Conservation (phyloP, 2,888 invertebrate genomes). For the Prosapia bicincta region DNA sequence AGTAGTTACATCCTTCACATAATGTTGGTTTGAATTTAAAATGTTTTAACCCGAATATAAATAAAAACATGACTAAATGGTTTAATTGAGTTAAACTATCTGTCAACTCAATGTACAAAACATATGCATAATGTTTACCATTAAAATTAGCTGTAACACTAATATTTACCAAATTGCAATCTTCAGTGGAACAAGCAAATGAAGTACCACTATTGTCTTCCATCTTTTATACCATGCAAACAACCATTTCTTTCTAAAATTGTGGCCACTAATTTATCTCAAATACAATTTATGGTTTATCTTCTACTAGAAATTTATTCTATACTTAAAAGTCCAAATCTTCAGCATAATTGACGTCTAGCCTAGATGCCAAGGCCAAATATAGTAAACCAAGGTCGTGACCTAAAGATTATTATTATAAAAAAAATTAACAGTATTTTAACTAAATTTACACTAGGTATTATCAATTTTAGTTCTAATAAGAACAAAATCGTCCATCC, state of each 20-base stretch:
- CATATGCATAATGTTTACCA: too few relatives aligned
- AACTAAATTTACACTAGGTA: not conserved
- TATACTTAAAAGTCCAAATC: not conserved
- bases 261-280: not conserved
- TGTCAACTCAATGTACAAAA: too few relatives aligned
- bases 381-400: not conserved
- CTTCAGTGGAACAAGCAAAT: not conserved
- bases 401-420: not conserved
- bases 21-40: too few relatives aligned
- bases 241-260: not conserved
- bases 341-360: not conserved
- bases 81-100: too few relatives aligned
- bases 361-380: not conserved
- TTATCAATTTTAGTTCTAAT: not conserved
- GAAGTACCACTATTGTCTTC: not conserved
- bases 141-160: not conserved
- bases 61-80: too few relatives aligned
- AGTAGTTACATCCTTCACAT: too few relatives aligned
- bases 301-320: too few relatives aligned
- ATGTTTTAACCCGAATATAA: too few relatives aligned
- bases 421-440: not conserved
- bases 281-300: not conserved
- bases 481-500: not conserved
- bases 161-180: constrained; percentile 19
- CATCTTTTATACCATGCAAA: not conserved